Conservation (phyloP, 1,140 invertebrate genomes). For the Pseudachorutes palmiensis region DNA sequence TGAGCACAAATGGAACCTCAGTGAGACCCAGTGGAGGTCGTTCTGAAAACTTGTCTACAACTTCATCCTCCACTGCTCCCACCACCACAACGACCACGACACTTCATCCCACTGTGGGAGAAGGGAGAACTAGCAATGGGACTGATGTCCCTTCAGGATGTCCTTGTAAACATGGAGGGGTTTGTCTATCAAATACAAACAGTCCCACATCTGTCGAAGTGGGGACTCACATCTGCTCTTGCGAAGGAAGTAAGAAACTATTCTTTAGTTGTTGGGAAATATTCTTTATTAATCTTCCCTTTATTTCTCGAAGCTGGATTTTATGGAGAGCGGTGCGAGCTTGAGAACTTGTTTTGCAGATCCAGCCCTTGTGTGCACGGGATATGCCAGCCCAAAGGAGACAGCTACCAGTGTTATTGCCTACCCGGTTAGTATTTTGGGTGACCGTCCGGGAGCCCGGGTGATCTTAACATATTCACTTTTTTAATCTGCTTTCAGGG, state of each 20-base stretch:
- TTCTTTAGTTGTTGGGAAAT: not conserved
- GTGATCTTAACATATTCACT: not conserved
- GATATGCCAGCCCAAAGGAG: conserved; percentile 11
- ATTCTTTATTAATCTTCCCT: not conserved
- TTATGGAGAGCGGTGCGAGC: conserved; percentile 10
- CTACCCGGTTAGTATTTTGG: conserved; percentile 42
- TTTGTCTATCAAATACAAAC: not conserved
- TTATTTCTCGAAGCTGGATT: not conserved
- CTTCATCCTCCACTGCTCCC: not conserved
- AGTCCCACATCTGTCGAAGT: not conserved
- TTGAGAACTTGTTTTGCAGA: conserved; percentile 10
- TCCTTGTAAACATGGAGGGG: conserved; percentile 44
- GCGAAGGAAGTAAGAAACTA: too few species aligned
- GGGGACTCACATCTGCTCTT: not conserved
- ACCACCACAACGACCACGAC: not conserved
- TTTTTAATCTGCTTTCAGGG: not conserved
- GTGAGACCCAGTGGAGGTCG: not conserved
- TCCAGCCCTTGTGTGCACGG: conserved; percentile 13
- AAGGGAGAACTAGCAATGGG: not conserved
- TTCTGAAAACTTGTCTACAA: conserved; percentile 2
- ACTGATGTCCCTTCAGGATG: conserved; percentile 4
- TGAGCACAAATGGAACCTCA: not conserved
- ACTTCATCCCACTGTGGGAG: not conserved
- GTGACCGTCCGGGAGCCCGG: not conserved
- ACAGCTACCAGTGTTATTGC: conserved; percentile 39